phyloP scores from a whole-genome alignment of 1,140 invertebrate species.

The Rhopalosiphum padi region DNA sequence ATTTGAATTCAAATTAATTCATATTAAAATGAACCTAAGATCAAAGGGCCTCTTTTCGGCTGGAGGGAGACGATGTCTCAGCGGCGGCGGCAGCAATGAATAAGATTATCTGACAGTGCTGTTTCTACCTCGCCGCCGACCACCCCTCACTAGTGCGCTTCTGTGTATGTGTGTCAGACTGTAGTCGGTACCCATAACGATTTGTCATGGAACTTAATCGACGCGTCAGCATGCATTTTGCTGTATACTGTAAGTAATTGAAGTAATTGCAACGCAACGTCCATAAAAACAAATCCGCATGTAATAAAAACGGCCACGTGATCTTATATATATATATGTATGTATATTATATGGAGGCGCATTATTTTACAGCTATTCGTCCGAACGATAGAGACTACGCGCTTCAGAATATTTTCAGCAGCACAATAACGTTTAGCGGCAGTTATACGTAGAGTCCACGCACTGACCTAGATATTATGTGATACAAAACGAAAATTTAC shows the following conservation, averaged over 20 bases:
- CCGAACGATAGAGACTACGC: neutral
- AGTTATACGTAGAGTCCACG: neutral
- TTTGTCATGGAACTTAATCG: constrained; percentile 15
- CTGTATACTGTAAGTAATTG: constrained; percentile 1
- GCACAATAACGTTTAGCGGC: neutral
- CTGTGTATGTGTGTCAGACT: neutral
- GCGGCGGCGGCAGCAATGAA: neutral
- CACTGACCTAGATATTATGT: neutral
- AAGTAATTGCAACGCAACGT: constrained; percentile 21
- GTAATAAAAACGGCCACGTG: neutral
- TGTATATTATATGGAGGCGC: neutral
- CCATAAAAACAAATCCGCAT: constrained; percentile 19
- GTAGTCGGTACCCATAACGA: constrained; percentile 1
- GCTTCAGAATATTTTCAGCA: neutral
- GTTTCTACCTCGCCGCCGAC: neutral
- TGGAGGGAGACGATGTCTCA: neutral
- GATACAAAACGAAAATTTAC: neutral
- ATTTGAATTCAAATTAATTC: neutral
- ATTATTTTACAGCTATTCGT: constrained; percentile 16
- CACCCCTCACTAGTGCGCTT: neutral
- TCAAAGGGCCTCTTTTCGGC: constrained; percentile 34
- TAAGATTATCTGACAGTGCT: neutral
- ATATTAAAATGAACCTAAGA: constrained; percentile 21
- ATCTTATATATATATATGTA: neutral
- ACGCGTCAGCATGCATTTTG: neutral